Evolutionary conservation across 2,797 vertebrate species (phyloP).

Genomic region (Esox masquinongy): DNA sequence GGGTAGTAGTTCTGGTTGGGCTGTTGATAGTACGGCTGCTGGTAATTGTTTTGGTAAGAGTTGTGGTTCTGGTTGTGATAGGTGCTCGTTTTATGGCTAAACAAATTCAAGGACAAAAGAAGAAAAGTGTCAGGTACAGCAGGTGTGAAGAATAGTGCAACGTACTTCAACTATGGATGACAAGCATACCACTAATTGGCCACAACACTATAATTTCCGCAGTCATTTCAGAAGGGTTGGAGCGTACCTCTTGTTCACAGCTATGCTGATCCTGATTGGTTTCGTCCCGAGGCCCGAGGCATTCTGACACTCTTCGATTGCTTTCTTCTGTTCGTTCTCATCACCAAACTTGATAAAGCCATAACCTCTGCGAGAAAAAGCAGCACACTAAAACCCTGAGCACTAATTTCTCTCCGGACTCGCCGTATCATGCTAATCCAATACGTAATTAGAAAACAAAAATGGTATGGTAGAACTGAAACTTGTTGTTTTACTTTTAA

Average conservation of each 20-base stretch:
- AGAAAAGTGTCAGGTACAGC: background rate
- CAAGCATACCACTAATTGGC: background rate
- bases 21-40: conserved; percentile 66
- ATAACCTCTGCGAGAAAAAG: conserved; percentile 81
- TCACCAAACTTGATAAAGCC: conserved; percentile 91
- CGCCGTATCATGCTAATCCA: conserved; percentile 66
- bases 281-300: conserved; percentile 86
- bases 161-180: background rate
- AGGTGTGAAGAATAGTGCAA: background rate
- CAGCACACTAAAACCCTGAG: conserved; percentile 51
- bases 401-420: conserved; percentile 10
- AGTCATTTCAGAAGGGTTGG: background rate
- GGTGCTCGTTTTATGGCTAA: conserved; percentile 79
- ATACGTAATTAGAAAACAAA: conserved; percentile 75
- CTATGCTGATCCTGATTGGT: conserved; percentile 86
- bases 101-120: background rate
- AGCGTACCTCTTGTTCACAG: conserved; percentile 88
- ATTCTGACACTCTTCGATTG: conserved; percentile 91
- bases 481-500: conserved; percentile 88
- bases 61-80: conserved; percentile 78
- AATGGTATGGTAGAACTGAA: conserved; percentile 84
- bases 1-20: conserved; percentile 75
- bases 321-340: conserved; percentile 90
- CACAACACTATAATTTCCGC: background rate
- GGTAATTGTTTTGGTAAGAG: conserved; percentile 74